Base-by-base conservation (phyloP, 2,113 vertebrate genomes). In the Chaenogobius annularis region DNA sequence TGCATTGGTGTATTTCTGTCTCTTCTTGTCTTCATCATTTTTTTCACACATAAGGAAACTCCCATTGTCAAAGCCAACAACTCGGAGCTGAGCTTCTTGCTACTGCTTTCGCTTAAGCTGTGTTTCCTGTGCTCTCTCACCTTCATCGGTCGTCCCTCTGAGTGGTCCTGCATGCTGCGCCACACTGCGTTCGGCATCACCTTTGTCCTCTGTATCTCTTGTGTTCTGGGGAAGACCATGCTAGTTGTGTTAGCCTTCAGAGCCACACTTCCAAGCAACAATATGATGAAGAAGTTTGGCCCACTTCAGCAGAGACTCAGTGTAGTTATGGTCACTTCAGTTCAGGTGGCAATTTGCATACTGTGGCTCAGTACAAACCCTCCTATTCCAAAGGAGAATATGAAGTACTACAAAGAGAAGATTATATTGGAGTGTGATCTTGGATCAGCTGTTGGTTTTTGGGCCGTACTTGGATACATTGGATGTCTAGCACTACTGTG, bases 131-230 rank as follows among this genome's bases (percentile, higher is more conserved):
- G 78, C 26, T 84, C 90, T 61, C 70, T 89, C 46, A 86, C 86
- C 68, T 88, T 90, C 74, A 88, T 88, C 26, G 82, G 76, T 7
- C 85, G 77, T 65, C 69, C 76, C 48, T 72, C 66, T 67, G 67
- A 71, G 17, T 91, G 89, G 88, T 90, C 88, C 72, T 92, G 90
- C 79, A 91, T 87, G 89, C 73, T 92, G 65, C 77, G 83, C 35
- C 87, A 91, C 78, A 90, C 82, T 12, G 88, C 87, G 0, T 90
- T 91, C 12, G 82, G 88, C 5, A 88, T 92, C 77, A 91, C 86
- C 10, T 90, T 91, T 72, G 85, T 92, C 63, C 75, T 92, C 68
- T 89, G 84, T 19, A 85, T 91, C 65, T 91, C 86, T 10, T 91
- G 86, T 76, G 76, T 90, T 72, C 73, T 92, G 3, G 83, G 87